Base-by-base conservation (phyloP, 2,888 invertebrate genomes). In the Drosophila neoperkinsi region DNA sequence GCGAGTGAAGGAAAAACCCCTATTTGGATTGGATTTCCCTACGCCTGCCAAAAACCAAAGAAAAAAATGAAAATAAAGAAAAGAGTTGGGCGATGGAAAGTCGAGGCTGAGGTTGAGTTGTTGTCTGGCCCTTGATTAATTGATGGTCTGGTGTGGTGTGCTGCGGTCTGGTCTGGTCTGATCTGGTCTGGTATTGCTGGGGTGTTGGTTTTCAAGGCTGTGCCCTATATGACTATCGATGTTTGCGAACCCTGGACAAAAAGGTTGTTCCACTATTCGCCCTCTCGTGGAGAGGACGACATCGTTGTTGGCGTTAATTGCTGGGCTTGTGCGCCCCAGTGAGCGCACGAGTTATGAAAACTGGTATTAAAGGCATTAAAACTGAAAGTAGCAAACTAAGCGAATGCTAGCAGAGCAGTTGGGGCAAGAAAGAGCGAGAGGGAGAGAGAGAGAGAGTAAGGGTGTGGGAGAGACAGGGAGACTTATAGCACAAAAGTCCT, bases 261-360 rank as follows among this genome's bases (percentile, higher is more conserved):
- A 53, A 60, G 68, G 60, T 51, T 49, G 50, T 41, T 64, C 34
- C 65, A 74, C 70, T 70, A 75, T 75, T 63, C 49, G 43, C 21
- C n/a, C 38, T 10, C 49, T 25, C 18, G 28, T 9, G 16, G 13
- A 34, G 52, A 58, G 62, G 63, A 63, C 36, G 56, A 38, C 50
- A 41, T 53, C 62, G 68, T 61, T 64, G 80, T 53, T 71, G 77
- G 88, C 84, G 84, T 84, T 84, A 84, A 88, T 84, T 88, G 86
- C 84, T 78, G 75, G 79, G 81, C 67, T 81, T 71, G 69, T 70
- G 70, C 80, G 78, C 81, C 84, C 86, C 89, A 81, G 81, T 79
- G 88, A 79, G 88, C 82, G 88, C 88, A 89, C 82, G 88, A 84
- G 84, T 87, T 84, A 84, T 84, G 90, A 82, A 89, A 89, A 84